These are phyloP conservation scores for Lycopodina hypogea DNA, from an alignment of 37 sponge, comb jelly and placozoan species.

Conservation along the genomic window DNA sequence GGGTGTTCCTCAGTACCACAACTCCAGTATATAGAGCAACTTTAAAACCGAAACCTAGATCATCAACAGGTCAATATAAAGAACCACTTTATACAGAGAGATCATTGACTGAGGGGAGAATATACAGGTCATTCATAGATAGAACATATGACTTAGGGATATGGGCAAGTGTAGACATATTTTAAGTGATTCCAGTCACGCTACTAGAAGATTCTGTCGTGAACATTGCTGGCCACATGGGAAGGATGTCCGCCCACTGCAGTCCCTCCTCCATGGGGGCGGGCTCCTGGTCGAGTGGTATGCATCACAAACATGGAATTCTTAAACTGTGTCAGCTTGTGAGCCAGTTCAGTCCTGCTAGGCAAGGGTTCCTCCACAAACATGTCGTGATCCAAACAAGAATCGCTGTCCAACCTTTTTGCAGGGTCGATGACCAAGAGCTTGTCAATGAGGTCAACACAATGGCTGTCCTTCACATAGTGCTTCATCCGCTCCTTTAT, in stretches of 20 bases:
- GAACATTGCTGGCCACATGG: slow-evolving; percentile 5
- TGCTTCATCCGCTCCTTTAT: slow-evolving; percentile 84
- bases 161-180: too few species aligned
- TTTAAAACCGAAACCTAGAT: too few species aligned
- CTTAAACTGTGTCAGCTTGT: slow-evolving; percentile 39
- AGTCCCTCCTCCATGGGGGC: not conserved
- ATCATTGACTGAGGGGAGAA: too few species aligned
- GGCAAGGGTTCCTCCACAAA: slow-evolving; percentile 94
- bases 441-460: slow-evolving; percentile 90
- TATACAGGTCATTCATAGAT: too few species aligned
- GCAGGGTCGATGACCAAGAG: slow-evolving; percentile 85
- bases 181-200: too few species aligned
- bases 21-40: too few species aligned
- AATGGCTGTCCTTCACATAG: slow-evolving; percentile 79
- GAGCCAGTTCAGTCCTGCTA: slow-evolving; percentile 32
- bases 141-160: too few species aligned
- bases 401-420: slow-evolving; percentile 86
- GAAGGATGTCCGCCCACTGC: not conserved
- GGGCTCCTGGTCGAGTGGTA: slow-evolving; percentile 17
- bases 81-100: too few species aligned
- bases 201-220: slow-evolving; percentile 34
- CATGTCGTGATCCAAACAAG: slow-evolving; percentile 94
- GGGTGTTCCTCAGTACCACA: too few species aligned
- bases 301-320: slow-evolving; percentile 72
- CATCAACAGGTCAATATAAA: too few species aligned